phyloP scores from a whole-genome alignment of 2,797 vertebrate genomes.

The Pseudomugil tenellus region DNA sequence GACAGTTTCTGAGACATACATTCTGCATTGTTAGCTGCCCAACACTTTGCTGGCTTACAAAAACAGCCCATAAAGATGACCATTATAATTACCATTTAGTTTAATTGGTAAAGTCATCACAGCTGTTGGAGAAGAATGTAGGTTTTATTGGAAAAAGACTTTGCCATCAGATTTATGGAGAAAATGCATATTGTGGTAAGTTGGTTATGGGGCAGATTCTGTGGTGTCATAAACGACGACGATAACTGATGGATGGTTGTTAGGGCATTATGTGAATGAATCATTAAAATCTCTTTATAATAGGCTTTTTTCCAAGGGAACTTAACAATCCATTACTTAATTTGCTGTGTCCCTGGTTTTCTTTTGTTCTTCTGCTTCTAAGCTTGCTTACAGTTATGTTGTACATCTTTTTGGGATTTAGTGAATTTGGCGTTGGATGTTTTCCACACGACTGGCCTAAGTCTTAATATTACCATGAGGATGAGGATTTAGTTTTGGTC shows the following conservation, averaged over 20 bases:
- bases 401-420: too few relatives aligned
- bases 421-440: too few relatives aligned
- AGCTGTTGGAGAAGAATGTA: slow-evolving; percentile 1
- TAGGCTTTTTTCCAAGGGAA: neutral
- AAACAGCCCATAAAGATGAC: slow-evolving; percentile 7
- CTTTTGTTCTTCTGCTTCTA: too few relatives aligned
- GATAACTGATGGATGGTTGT: neutral
- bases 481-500: too few relatives aligned
- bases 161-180: neutral
- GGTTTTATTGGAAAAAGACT: neutral
- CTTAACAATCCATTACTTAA: neutral
- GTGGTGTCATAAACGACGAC: neutral
- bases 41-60: slow-evolving; percentile 7
- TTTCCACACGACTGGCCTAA: too few relatives aligned
- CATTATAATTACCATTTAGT: slow-evolving; percentile 4
- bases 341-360: neutral
- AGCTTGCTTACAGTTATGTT: too few relatives aligned
- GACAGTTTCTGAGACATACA: too few relatives aligned
- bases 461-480: too few relatives aligned
- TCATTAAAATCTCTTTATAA: slow-evolving; percentile 1
- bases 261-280: neutral
- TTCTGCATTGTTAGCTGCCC: neutral
- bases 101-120: slow-evolving; percentile 2
- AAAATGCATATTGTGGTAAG: neutral
- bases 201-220: neutral